These are phyloP conservation scores for Amazona vittata DNA, from an alignment of 2,113 vertebrate species.

Conservation along the genomic window DNA sequence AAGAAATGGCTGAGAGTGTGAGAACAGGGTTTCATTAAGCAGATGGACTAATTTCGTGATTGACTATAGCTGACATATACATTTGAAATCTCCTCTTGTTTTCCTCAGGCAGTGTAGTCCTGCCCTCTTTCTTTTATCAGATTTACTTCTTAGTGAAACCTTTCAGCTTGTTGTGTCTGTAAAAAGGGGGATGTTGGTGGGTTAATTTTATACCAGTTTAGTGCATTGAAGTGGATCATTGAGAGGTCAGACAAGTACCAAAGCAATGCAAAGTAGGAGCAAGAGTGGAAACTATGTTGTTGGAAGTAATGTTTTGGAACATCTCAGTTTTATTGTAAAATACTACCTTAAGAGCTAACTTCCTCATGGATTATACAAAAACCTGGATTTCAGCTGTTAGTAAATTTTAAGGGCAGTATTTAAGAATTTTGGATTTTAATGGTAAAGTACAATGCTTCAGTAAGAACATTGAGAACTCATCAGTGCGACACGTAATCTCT, in stretches of 20 bases:
- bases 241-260: background rate
- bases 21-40: background rate
- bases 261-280: background rate
- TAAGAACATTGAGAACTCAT: background rate
- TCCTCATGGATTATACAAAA: background rate
- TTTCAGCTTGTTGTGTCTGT: background rate
- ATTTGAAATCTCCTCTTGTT: background rate
- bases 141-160: background rate
- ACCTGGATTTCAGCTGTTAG: background rate
- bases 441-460: background rate
- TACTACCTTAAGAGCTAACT: background rate
- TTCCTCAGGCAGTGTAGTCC: background rate
- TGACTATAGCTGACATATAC: background rate
- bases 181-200: rapidly evolving
- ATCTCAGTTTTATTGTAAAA: background rate
- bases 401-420: background rate
- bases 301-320: background rate
- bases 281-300: background rate
- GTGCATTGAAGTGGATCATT: background rate
- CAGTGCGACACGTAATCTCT: background rate
- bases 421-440: background rate
- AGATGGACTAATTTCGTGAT: background rate
- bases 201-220: background rate
- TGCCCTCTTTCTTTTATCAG: background rate
- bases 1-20: background rate